Conservation (phyloP, 2,888 invertebrate species). For the Lypha dubia region DNA sequence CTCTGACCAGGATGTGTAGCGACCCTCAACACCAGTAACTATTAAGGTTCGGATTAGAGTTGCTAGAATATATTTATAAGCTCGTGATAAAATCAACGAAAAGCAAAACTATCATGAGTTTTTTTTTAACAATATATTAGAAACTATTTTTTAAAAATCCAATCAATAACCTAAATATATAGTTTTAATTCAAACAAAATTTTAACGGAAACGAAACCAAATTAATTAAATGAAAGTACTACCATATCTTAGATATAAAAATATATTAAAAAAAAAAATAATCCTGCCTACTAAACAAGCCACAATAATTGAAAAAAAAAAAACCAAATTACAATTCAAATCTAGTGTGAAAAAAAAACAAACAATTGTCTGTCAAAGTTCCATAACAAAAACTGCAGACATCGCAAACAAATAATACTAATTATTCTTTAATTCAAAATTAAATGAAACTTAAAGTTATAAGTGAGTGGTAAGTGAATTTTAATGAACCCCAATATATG, state of each 20-base stretch:
- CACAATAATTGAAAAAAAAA: neutral
- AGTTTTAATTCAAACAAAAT: neutral
- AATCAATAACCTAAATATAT: constrained; percentile 10
- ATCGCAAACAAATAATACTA: neutral
- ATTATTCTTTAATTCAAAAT: constrained; percentile 35
- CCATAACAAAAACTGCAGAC: constrained; percentile 5
- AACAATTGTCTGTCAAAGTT: constrained; percentile 15
- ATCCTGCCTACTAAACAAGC: neutral
- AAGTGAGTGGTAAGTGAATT: constrained; percentile 65
- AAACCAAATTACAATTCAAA: neutral
- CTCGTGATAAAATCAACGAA: too few relatives aligned
- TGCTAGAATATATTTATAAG: too few relatives aligned
- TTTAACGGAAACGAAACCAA: neutral
- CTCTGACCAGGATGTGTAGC: neutral
- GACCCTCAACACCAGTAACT: too few relatives aligned
- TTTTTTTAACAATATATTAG: neutral
- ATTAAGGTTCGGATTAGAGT: too few relatives aligned
- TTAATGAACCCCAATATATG: constrained; percentile 14
- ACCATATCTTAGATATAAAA: neutral
- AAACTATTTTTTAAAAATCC: constrained; percentile 1
- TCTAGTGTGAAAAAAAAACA: constrained; percentile 1
- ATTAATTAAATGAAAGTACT: neutral
- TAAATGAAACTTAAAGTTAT: constrained; percentile 52
- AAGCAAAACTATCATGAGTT: neutral
- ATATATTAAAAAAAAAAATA: neutral